A percentile compares a stretch with the other conserved stretches of the same genome.
phyloP scores from a whole-genome alignment of 2,797 vertebrate genomes.

The Cygnus olor region DNA sequence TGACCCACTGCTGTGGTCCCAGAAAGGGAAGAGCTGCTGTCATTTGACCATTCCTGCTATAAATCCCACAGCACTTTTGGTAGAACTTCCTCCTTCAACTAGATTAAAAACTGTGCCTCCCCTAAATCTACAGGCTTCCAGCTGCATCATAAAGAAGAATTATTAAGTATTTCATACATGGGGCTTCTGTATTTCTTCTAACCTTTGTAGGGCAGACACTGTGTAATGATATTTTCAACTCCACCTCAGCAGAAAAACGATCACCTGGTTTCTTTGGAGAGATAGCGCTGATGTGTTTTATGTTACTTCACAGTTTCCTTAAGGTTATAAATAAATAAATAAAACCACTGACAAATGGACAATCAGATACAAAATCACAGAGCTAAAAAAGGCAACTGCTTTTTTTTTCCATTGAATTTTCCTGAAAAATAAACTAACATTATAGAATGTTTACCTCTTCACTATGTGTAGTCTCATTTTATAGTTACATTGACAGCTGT shows the following conservation, averaged over 20 bases:
- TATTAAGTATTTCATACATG: fast-evolving
- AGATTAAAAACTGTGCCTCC: neutral
- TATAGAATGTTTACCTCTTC: neutral
- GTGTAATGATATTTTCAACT: neutral
- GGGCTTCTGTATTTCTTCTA: neutral
- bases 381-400: neutral
- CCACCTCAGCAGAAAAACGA: neutral
- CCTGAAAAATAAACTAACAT: neutral
- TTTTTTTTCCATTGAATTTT: neutral
- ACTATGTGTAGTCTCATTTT: neutral
- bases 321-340: neutral
- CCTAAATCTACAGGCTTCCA: neutral
- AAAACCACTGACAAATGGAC: neutral
- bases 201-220: neutral
- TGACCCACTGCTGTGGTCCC: neutral
- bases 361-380: neutral
- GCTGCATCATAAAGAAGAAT: neutral
- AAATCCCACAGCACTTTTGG: neutral
- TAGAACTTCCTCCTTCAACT: neutral
- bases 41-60: neutral
- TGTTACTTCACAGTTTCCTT: neutral
- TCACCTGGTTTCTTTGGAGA: neutral
- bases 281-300: neutral
- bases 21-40: neutral
- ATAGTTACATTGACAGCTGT: neutral